These are phyloP conservation scores for Pogonophryne albipinna DNA, from an alignment of 2,797 vertebrate genomes.

Conservation along the genomic window DNA sequence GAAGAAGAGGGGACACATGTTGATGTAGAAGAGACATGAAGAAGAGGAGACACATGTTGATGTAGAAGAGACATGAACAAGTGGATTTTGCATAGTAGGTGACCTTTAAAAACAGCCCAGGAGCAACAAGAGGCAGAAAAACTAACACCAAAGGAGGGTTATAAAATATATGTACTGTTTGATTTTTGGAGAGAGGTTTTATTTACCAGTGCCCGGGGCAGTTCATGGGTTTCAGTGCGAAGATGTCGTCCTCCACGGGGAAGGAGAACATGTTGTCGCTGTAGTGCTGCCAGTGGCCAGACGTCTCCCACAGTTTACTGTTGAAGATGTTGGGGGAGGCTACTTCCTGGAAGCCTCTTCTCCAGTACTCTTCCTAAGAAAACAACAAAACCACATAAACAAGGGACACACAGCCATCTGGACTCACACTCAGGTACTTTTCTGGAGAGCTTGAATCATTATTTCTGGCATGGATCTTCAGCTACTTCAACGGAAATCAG, in stretches of 20 bases:
- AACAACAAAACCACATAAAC: conserved; percentile 37
- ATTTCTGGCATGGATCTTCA: conserved; percentile 11
- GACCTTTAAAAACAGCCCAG: no score
- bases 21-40: no score
- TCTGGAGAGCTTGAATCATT: not conserved
- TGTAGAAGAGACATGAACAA: no score
- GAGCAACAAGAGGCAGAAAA: no score
- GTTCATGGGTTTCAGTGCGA: conserved; percentile 98
- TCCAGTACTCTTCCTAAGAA: conserved; percentile 91
- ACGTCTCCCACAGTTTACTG: conserved; percentile 94
- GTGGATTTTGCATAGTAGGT: no score
- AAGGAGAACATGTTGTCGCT: conserved; percentile 96
- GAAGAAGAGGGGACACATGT: no score
- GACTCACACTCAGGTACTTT: conserved; percentile 25
- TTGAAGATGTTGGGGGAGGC: conserved; percentile 94
- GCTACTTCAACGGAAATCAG: conserved; percentile 18
- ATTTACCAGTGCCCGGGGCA: conserved; percentile 96
- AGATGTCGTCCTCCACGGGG: conserved; percentile 92
- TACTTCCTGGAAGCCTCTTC: conserved; percentile 91
- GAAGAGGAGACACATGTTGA: no score
- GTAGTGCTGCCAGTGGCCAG: conserved; percentile 97
- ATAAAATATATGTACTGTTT: not conserved
- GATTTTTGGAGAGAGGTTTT: not conserved
- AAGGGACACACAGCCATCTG: conserved; percentile 1
- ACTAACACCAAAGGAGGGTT: no score